Evolutionary conservation across 2,797 vertebrate genomes (phyloP).

Genomic region (Rhabdophis nuchalis): DNA sequence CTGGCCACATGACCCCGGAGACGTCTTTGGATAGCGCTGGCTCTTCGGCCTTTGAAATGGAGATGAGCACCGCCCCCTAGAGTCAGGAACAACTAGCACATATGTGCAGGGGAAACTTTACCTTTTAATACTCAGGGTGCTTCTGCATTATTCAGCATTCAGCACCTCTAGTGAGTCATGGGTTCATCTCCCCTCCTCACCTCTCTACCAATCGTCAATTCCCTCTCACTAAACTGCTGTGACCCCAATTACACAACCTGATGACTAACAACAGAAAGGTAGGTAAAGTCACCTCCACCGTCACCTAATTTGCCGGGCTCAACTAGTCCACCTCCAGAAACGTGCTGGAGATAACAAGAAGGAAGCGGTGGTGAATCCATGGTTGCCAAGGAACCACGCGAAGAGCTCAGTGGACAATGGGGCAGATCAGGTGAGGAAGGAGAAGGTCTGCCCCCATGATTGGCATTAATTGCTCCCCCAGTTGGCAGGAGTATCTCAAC

Average conservation of each 20-base stretch:
- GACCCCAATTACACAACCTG: background rate
- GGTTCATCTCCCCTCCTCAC: background rate
- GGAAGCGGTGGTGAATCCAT: accelerated
- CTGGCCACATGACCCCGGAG: too few relatives aligned
- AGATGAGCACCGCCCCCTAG: too few relatives aligned
- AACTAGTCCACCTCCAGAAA: background rate
- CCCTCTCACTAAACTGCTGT: background rate
- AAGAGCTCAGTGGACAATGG: background rate
- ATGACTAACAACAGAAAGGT: background rate
- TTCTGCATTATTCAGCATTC: background rate
- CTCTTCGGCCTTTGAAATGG: too few relatives aligned
- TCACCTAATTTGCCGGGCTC: background rate
- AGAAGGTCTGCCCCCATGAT: background rate
- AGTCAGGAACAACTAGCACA: too few relatives aligned
- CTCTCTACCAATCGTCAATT: background rate
- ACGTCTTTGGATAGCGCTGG: too few relatives aligned
- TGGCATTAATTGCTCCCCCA: background rate
- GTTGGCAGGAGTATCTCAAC: background rate
- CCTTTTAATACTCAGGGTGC: background rate
- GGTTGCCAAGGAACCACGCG: background rate
- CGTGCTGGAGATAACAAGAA: accelerated
- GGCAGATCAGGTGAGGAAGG: background rate
- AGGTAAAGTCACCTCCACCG: background rate
- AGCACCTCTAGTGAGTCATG: background rate
- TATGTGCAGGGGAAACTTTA: too few relatives aligned